These are phyloP conservation scores for Larimichthys polyactis DNA, from an alignment of 2,113 vertebrate genomes.

Conservation along the genomic window DNA sequence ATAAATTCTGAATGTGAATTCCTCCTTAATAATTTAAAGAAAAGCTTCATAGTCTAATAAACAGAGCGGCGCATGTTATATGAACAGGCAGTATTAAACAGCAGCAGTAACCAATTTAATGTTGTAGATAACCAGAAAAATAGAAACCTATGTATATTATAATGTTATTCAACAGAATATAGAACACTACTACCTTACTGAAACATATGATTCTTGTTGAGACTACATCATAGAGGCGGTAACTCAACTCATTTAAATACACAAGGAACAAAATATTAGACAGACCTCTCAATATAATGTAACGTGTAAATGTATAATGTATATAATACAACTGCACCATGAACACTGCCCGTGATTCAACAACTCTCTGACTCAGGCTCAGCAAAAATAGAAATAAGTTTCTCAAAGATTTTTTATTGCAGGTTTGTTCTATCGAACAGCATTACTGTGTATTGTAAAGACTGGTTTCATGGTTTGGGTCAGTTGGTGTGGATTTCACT, in stretches of 20 bases:
- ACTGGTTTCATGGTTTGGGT: background rate
- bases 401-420: background rate
- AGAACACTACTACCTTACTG: background rate
- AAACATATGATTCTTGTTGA: background rate
- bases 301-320: too few species aligned
- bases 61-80: background rate
- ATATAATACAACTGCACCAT: background rate
- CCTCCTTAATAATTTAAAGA: background rate
- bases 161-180: background rate
- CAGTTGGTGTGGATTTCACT: constrained; percentile 12
- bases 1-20: background rate
- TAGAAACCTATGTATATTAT: background rate
- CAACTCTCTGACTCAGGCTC: background rate
- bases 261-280: background rate
- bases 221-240: background rate
- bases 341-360: background rate
- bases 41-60: background rate
- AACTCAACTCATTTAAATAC: background rate
- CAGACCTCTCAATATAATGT: background rate
- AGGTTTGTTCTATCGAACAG: background rate
- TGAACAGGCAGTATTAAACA: background rate
- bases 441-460: constrained; percentile 10
- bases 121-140: background rate
- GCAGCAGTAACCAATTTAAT: background rate
- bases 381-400: background rate